Conservation (phyloP, 30 jellyfish, hydroid and myxozoan species). For the Clytia hemisphaerica region DNA sequence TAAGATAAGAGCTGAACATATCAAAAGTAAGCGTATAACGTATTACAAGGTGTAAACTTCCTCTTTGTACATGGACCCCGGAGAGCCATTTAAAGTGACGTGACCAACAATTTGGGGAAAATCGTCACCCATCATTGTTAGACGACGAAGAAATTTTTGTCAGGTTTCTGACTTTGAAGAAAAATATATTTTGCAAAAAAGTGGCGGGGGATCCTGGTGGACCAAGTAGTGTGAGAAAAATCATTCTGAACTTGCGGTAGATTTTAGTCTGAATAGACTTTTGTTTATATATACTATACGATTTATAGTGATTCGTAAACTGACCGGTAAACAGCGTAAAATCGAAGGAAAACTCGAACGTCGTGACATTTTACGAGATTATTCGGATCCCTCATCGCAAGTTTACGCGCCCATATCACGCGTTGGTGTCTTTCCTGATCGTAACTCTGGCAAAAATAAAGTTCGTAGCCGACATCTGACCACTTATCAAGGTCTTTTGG, state of each 20-base stretch:
- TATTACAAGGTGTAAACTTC: neutral
- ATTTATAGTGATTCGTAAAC: conserved; percentile 73
- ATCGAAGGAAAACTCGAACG: conserved; percentile 82
- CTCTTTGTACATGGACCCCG: no score
- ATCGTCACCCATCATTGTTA: no score
- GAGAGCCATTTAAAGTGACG: no score
- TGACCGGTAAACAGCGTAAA: conserved; percentile 55
- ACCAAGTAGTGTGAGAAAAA: no score
- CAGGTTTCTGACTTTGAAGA: no score
- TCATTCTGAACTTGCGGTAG: no score
- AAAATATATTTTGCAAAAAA: no score
- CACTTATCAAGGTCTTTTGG: conserved; percentile 88
- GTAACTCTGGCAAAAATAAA: conserved; percentile 81
- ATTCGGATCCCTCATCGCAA: conserved; percentile 77
- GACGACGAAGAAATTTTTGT: no score
- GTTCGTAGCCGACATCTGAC: conserved; percentile 75
- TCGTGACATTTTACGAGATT: conserved; percentile 70
- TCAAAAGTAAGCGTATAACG: conserved; percentile 44
- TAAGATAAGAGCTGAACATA: conserved; percentile 68
- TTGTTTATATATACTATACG: no score
- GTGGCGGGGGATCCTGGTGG: no score
- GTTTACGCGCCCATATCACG: conserved; percentile 97
- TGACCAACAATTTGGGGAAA: no score
- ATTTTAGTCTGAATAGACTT: no score
- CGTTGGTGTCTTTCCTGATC: conserved; percentile 84